Percentiles rank a stretch among this genome's conserved stretches.
Conservation (phyloP, 64 coral and sea anemone genomes). For the Hydrozoanthus tunicans region DNA sequence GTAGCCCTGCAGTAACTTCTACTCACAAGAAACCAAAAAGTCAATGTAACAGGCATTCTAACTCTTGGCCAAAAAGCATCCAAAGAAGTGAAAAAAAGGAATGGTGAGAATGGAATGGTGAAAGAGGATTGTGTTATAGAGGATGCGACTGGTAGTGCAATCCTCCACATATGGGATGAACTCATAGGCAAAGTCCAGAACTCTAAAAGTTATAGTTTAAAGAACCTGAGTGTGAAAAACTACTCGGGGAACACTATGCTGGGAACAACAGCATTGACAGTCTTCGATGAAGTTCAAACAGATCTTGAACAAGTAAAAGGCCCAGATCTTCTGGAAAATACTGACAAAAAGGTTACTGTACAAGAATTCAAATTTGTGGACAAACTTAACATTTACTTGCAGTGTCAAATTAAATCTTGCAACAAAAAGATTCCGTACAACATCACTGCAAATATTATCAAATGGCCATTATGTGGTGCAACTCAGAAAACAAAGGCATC, state of each 20-base stretch:
- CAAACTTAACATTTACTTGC: constrained; percentile 53
- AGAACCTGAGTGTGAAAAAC: constrained; percentile 66
- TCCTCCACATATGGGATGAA: constrained; percentile 35
- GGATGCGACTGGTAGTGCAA: constrained; percentile 42
- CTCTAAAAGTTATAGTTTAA: constrained; percentile 45
- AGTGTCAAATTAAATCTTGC: constrained; percentile 60
- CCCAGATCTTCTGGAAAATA: constrained; percentile 56
- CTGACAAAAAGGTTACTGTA: constrained; percentile 26
- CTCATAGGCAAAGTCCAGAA: constrained; percentile 40
- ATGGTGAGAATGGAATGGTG: constrained; percentile 51
- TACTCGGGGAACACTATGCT: constrained; percentile 63
- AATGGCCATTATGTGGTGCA: constrained; percentile 66
- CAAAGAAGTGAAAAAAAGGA: constrained; percentile 58
- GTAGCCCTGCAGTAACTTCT: constrained; percentile 26
- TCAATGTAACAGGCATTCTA: constrained; percentile 55
- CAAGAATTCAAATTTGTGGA: constrained; percentile 60
- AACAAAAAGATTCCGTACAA: constrained; percentile 66
- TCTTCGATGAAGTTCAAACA: constrained; percentile 35
- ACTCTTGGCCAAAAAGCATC: constrained; percentile 48
- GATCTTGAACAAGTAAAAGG: constrained; percentile 52
- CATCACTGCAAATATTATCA: constrained; percentile 56
- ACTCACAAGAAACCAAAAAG: constrained; percentile 64
- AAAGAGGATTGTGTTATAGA: constrained; percentile 68
- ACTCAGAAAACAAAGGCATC: constrained; percentile 62
- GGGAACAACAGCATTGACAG: constrained; percentile 57